Evolutionary conservation across 2,113 vertebrate species (phyloP).

Genomic region (Psilopsiagon aurifrons): DNA sequence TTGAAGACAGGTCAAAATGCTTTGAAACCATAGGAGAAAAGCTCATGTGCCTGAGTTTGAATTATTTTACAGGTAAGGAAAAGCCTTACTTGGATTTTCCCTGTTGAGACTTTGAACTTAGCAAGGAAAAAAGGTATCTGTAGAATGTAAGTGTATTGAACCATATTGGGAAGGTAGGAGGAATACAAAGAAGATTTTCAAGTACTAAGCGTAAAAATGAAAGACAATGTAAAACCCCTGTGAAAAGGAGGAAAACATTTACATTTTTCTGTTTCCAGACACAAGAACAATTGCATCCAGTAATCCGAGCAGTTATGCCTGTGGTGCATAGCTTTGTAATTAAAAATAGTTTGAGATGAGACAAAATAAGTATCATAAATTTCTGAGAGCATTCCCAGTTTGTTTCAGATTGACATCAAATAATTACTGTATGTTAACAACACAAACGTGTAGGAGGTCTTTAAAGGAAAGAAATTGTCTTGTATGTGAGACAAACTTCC

Average conservation of each 20-base stretch:
- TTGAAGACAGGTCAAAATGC: background rate
- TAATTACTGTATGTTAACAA: background rate
- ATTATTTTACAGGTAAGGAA: background rate
- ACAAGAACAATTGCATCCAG: background rate
- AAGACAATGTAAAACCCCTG: background rate
- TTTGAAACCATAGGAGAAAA: background rate
- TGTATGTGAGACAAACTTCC: background rate
- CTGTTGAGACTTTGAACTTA: background rate
- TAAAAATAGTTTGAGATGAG: background rate
- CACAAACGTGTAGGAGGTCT: background rate
- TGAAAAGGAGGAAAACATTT: background rate
- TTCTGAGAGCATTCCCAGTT: background rate
- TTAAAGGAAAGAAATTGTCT: background rate
- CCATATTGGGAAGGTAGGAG: background rate
- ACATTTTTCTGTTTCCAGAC: background rate
- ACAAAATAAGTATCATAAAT: background rate
- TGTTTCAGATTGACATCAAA: background rate
- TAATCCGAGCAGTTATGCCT: background rate
- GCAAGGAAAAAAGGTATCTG: background rate
- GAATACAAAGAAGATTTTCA: background rate
- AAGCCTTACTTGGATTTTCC: background rate
- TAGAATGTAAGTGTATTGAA: background rate
- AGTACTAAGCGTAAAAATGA: background rate
- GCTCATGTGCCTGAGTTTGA: background rate
- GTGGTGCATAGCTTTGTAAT: background rate